Percentiles rank a stretch among this genome's conserved stretches.
Evolutionary conservation across 2,888 invertebrate genomes (phyloP).

Genomic region (Hyles lineata): DNA sequence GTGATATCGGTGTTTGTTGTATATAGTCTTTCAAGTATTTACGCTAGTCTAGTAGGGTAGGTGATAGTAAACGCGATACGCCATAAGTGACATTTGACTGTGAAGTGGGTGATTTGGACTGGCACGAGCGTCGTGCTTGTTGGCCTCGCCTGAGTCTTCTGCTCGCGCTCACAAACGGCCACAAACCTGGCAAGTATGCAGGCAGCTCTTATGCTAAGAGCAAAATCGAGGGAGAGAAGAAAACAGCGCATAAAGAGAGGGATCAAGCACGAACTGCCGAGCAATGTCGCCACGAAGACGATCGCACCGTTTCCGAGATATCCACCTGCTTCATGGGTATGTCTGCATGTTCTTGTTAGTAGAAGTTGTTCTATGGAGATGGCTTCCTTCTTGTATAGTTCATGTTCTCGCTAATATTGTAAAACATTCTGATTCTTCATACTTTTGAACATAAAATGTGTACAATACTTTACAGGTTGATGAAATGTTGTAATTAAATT

Average conservation of each 20-base stretch:
- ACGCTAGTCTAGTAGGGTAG: conserved; percentile 55
- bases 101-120: conserved; percentile 36
- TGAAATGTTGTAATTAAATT: no score
- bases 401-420: background rate
- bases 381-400: conserved; percentile 11
- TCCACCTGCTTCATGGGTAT: conserved; percentile 92
- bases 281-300: conserved; percentile 94
- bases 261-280: conserved; percentile 91
- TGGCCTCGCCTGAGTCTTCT: conserved; percentile 59
- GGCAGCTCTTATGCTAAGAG: conserved; percentile 96
- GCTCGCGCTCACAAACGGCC: conserved; percentile 62
- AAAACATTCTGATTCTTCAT: no score
- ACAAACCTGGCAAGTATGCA: conserved; percentile 91
- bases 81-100: conserved; percentile 38
- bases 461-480: background rate
- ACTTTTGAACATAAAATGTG: no score
- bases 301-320: conserved; percentile 95
- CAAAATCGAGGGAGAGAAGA: conserved; percentile 94
- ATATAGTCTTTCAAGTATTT: conserved; percentile 57
- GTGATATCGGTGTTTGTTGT: conserved; percentile 66
- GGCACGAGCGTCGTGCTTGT: conserved; percentile 37
- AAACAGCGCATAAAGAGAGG: conserved; percentile 91
- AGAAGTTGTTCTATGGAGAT: background rate
- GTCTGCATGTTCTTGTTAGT: conserved; percentile 45
- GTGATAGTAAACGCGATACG: conserved; percentile 34